Percentiles rank a stretch among this genome's conserved stretches.
Conservation (phyloP, 2,888 invertebrate species). For the Keiferia lycopersicella region DNA sequence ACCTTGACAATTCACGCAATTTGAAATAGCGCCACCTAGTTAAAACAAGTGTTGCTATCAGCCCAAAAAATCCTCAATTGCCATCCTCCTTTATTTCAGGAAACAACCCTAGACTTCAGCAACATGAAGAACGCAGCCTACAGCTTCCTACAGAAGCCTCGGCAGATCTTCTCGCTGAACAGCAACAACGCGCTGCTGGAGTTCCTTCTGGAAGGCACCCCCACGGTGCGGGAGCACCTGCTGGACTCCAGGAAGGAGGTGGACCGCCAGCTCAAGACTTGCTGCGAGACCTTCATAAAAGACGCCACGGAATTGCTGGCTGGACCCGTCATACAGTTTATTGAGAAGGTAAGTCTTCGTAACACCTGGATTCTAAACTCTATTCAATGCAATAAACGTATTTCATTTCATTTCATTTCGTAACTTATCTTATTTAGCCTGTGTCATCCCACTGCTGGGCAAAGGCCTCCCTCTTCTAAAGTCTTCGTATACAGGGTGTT, state of each 20-base stretch:
- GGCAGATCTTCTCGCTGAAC: constrained; percentile 92
- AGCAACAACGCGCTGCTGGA: constrained; percentile 96
- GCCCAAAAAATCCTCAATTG: no score
- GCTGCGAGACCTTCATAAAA: constrained; percentile 94
- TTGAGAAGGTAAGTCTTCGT: constrained; percentile 83
- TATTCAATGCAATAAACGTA: no score
- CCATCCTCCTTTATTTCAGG: constrained; percentile 51
- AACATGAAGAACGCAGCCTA: constrained; percentile 94
- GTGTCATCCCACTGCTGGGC: no score
- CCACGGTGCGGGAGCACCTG: constrained; percentile 94
- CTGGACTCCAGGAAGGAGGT: constrained; percentile 98
- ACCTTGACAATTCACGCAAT: no score
- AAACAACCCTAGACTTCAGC: constrained; percentile 96
- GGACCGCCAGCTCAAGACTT: constrained; percentile 93
- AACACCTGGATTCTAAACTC: no score
- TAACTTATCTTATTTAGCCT: no score
- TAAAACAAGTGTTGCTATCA: no score
- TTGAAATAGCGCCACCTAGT: no score
- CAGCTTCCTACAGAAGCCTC: constrained; percentile 87
- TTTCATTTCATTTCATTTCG: no score
- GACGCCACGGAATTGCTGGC: constrained; percentile 88
- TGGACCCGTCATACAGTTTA: constrained; percentile 86
- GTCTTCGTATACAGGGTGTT: no score
- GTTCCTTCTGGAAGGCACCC: constrained; percentile 95
- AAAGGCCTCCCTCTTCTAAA: no score